phyloP scores from a whole-genome alignment of 2,113 vertebrate species.

The Rhinopithecus roxellana region DNA sequence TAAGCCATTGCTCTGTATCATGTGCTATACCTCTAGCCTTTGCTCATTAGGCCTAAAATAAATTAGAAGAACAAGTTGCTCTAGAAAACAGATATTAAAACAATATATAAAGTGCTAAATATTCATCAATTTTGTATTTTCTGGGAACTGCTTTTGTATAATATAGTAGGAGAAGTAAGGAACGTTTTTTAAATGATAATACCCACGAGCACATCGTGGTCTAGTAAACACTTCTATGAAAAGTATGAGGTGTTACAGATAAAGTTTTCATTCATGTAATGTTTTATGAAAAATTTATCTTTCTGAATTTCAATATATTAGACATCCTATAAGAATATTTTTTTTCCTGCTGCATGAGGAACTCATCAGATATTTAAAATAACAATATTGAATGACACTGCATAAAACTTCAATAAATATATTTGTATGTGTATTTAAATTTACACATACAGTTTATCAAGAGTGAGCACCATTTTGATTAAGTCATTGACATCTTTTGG shows the following conservation, averaged over 20 bases:
- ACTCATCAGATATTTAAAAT: not conserved
- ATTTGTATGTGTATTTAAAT: not conserved
- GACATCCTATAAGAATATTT: not conserved
- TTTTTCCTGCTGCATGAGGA: not conserved
- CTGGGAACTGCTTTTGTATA: not conserved
- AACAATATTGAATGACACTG: not conserved
- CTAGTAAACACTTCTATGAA: not conserved
- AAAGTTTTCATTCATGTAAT: not conserved
- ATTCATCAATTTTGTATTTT: not conserved
- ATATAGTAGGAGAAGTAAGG: not conserved
- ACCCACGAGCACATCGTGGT: rapidly evolving
- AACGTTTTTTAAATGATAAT: not conserved
- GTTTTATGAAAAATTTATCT: not conserved
- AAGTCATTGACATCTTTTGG: not conserved
- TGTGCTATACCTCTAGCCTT: rapidly evolving
- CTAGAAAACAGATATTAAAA: not conserved
- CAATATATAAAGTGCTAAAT: not conserved
- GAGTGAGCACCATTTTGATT: not conserved
- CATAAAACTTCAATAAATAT: not conserved
- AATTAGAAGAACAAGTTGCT: not conserved
- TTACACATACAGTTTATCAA: not conserved
- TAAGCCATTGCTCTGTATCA: not conserved
- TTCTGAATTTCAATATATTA: not conserved
- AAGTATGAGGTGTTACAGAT: not conserved
- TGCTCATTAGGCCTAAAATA: not conserved